These are phyloP conservation scores for Ciconia stormi DNA, from an alignment of 2,113 vertebrate genomes.

Conservation along the genomic window DNA sequence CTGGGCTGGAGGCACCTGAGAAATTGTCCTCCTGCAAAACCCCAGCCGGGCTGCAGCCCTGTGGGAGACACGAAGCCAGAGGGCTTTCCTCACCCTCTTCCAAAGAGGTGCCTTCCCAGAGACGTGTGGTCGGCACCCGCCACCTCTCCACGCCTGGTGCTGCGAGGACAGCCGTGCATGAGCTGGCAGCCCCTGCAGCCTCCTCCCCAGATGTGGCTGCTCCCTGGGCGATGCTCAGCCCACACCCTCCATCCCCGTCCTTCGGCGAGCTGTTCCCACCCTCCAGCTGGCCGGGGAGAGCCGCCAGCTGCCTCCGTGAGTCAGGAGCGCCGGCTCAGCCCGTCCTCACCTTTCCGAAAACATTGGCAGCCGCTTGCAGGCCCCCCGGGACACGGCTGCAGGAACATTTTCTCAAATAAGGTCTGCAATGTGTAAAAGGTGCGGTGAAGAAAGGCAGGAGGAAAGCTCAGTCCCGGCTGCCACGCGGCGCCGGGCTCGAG, in stretches of 20 bases:
- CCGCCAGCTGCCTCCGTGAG: constrained; percentile 49
- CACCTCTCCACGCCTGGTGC: background rate
- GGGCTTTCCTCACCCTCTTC: background rate
- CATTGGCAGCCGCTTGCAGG: background rate
- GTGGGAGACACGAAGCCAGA: accelerated
- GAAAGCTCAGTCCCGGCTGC: background rate
- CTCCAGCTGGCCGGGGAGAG: constrained; percentile 50
- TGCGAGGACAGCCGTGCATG: accelerated
- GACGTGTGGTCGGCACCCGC: accelerated
- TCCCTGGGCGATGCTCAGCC: constrained; percentile 2
- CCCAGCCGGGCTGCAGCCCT: background rate
- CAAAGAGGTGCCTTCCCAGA: background rate
- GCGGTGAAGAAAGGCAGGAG: background rate
- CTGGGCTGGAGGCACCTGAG: background rate
- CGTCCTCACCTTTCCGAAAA: constrained; percentile 30
- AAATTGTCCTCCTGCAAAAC: background rate
- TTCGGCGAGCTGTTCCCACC: background rate
- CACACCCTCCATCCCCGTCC: constrained; percentile 18
- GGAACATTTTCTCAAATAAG: background rate
- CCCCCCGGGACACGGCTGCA: background rate
- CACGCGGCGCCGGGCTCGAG: accelerated
- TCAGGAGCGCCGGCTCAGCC: background rate
- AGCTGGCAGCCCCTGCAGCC: background rate
- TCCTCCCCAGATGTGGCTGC: constrained; percentile 20
- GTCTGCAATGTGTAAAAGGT: background rate